phyloP scores from a whole-genome alignment of 2,888 invertebrate genomes.

The Thymelicus sylvestris region DNA sequence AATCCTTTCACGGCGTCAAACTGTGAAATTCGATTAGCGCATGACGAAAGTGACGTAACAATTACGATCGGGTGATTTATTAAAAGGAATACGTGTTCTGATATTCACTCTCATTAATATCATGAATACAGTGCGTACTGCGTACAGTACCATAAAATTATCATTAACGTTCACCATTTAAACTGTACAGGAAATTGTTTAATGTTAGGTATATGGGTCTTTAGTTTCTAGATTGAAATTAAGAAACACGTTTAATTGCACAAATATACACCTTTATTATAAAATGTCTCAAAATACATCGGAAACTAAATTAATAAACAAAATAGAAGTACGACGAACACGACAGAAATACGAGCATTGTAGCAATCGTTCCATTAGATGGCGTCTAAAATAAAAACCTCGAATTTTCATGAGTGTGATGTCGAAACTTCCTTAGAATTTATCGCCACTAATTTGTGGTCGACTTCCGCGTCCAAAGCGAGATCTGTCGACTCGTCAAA shows the following conservation, averaged over 20 bases:
- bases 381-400: slow-evolving; percentile 21
- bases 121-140: slow-evolving; percentile 1
- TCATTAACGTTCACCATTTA: slow-evolving; percentile 1
- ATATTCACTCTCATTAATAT: slow-evolving; percentile 26
- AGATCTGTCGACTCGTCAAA: slow-evolving; percentile 55
- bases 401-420: slow-evolving; percentile 42
- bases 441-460: slow-evolving; percentile 69
- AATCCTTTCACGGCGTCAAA: slow-evolving; percentile 60
- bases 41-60: slow-evolving; percentile 54
- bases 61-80: slow-evolving; percentile 34
- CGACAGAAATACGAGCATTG: slow-evolving; percentile 26
- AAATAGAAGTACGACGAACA: neutral
- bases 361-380: slow-evolving; percentile 23
- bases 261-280: too few relatives aligned
- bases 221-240: neutral
- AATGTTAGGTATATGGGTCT: neutral
- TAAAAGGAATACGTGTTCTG: slow-evolving; percentile 8
- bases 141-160: slow-evolving; percentile 6
- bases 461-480: slow-evolving; percentile 67
- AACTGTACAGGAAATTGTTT: neutral
- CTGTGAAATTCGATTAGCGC: slow-evolving; percentile 66
- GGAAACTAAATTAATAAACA: neutral
- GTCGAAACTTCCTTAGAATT: slow-evolving; percentile 60
- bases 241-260: neutral
- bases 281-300: too few relatives aligned